Evolutionary conservation across 2,113 vertebrate species (phyloP), one percentile per base, ranked within the genome.

Genomic region (Eurypyga helias): DNA sequence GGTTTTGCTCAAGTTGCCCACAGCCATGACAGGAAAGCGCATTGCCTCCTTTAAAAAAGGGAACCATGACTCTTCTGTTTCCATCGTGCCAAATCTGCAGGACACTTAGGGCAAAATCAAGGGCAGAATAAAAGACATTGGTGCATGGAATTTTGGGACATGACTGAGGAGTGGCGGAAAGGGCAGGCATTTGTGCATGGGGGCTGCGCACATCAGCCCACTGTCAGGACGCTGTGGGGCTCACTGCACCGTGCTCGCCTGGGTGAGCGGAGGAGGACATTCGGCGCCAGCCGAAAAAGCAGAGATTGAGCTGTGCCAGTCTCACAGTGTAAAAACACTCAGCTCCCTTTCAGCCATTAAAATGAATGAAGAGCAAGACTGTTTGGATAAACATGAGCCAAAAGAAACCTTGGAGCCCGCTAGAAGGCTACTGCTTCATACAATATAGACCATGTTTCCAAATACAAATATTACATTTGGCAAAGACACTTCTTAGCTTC

Each of bases 381-480:
- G 92, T 98, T 98, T 96, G 96, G 73, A 96, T 95, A 97, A 96
- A 97, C 82, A 92, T 67, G 87, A 89, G 97, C 98, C 97, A 98
- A 97, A 96, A 98, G 97, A 98, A 97, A 98, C 86, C 96, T 94
- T 96, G 93, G 96, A 98, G 97, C 96, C 96, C 84, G 95, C 90
- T 73, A 85, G 86, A 96, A 96, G 89, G 97, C 97, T 98, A 97
- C 97, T 93, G 95, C 97, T 97, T 97, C 87, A 25, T 97, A 97
- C 96, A 95, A 95, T 89, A 86, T 97, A 96, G 98, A 93, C 96
- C 96, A 91, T 93, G 97, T 96, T 98, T 98, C 97, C 96, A 97
- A 98, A 98, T 77, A 97, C 97, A 98, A 98, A 98, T 98, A 98
- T 98, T 98, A 94, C 93, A 82, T 94, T 98, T 98, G 98, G 98